Evolutionary conservation across 2,797 vertebrate species (phyloP).

Genomic region (Arctocebus calabarensis): DNA sequence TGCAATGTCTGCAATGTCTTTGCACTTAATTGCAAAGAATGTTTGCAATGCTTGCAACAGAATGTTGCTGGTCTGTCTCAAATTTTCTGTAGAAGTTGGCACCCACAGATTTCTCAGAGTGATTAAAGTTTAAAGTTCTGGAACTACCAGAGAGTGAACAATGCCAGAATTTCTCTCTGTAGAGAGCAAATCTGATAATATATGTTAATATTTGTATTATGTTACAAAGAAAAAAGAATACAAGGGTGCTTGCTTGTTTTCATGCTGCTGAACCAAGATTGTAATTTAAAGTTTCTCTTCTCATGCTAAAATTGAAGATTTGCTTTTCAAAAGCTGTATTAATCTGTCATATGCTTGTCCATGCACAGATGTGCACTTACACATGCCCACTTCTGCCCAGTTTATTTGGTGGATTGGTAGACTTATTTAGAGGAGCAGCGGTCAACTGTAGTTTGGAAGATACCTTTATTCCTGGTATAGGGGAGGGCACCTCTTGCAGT

Average conservation of each 20-base stretch:
- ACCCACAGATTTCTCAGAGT: not conserved
- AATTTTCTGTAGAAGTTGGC: not conserved
- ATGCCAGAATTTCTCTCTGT: not conserved
- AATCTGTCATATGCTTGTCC: not conserved
- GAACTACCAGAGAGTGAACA: not conserved
- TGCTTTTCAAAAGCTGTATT: not conserved
- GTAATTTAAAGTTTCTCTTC: not conserved
- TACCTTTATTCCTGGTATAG: not conserved
- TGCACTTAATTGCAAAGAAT: too few species aligned
- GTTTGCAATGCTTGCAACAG: too few species aligned
- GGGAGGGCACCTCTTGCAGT: not conserved
- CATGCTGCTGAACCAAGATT: not conserved
- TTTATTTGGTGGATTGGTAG: not conserved
- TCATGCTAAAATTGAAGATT: not conserved
- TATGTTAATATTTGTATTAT: not conserved
- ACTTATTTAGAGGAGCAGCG: not conserved
- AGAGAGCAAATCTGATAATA: not conserved
- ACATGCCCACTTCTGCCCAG: not conserved
- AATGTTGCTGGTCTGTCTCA: not conserved
- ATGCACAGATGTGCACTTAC: not conserved
- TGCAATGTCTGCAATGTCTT: too few species aligned
- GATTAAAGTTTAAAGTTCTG: not conserved
- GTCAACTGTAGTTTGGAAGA: constrained; percentile 2
- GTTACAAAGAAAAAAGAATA: not conserved
- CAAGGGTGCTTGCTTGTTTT: constrained; percentile 3